A percentile compares a stretch with the other conserved stretches of the same genome.
phyloP scores from a whole-genome alignment of 2,888 invertebrate species.

The Junonia oenone region DNA sequence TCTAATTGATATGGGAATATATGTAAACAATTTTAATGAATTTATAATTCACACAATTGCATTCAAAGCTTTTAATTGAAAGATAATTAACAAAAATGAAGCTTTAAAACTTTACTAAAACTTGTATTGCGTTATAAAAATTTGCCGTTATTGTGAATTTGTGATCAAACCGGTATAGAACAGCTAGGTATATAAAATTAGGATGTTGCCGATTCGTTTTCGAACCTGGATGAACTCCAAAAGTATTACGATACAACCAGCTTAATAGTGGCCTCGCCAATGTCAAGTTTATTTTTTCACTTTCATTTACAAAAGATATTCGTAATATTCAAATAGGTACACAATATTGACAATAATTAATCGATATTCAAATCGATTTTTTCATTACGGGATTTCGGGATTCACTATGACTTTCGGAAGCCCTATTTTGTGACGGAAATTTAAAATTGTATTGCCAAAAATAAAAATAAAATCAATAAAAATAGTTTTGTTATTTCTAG shows the following conservation, averaged over 20 bases:
- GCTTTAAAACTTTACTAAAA: too few species aligned
- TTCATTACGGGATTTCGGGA: not conserved
- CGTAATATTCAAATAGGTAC: not conserved
- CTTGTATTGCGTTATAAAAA: too few species aligned
- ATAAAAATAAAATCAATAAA: not conserved
- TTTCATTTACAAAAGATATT: conserved; percentile 39
- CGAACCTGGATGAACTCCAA: conserved; percentile 58
- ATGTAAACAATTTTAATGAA: too few species aligned
- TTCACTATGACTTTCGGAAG: not conserved
- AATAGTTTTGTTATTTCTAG: not conserved
- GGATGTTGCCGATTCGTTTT: conserved; percentile 46
- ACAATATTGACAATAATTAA: not conserved
- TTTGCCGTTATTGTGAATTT: not conserved
- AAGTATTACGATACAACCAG: conserved; percentile 31
- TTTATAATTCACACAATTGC: too few species aligned
- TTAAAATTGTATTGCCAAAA: not conserved
- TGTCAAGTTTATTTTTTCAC: conserved; percentile 62
- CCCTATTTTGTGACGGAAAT: not conserved
- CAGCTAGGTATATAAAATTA: conserved; percentile 42
- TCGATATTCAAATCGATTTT: not conserved
- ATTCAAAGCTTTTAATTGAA: too few species aligned
- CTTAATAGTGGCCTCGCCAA: conserved; percentile 45
- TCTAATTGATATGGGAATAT: too few species aligned
- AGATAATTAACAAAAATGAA: too few species aligned
- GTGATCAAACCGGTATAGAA: not conserved